phyloP scores from a whole-genome alignment of 2,888 invertebrate genomes.

The Dynastes tityus region DNA sequence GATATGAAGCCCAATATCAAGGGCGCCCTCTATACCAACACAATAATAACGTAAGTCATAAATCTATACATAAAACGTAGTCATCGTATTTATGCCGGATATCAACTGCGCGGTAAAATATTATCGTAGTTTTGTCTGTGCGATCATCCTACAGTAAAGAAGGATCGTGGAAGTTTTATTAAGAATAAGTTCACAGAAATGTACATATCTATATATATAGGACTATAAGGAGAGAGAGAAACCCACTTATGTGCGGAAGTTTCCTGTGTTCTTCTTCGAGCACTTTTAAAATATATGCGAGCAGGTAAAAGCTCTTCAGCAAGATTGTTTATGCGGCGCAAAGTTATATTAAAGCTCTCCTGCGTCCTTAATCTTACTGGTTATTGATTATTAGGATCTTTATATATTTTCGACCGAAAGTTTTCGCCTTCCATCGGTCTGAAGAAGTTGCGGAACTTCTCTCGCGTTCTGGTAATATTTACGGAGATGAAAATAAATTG shows the following conservation, averaged over 20 bases:
- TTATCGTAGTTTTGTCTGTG: constrained; percentile 58
- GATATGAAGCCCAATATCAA: constrained; percentile 43
- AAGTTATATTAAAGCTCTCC: constrained; percentile 48
- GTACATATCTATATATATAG: constrained; percentile 51
- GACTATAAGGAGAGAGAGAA: constrained; percentile 50
- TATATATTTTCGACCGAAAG: constrained; percentile 41
- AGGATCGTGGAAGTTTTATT: constrained; percentile 63
- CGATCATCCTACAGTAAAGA: constrained; percentile 59
- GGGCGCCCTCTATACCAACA: constrained; percentile 43
- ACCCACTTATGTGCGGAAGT: constrained; percentile 61
- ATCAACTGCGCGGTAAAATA: constrained; percentile 62
- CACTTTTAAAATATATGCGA: constrained; percentile 55
- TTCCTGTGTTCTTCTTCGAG: constrained; percentile 57
- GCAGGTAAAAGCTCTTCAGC: constrained; percentile 48
- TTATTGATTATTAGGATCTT: constrained; percentile 46
- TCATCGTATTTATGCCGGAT: constrained; percentile 58
- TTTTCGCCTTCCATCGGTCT: constrained; percentile 2
- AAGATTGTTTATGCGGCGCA: constrained; percentile 46
- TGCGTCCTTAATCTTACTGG: constrained; percentile 40
- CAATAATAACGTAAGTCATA: constrained; percentile 54
- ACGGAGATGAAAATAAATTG: constrained; percentile 36
- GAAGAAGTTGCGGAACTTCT: constrained; percentile 22
- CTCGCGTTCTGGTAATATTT: constrained; percentile 25
- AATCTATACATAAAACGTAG: constrained; percentile 50
- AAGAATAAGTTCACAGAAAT: constrained; percentile 62